Conservation (phyloP, 2,113 vertebrate genomes). For the Loxodonta africana region DNA sequence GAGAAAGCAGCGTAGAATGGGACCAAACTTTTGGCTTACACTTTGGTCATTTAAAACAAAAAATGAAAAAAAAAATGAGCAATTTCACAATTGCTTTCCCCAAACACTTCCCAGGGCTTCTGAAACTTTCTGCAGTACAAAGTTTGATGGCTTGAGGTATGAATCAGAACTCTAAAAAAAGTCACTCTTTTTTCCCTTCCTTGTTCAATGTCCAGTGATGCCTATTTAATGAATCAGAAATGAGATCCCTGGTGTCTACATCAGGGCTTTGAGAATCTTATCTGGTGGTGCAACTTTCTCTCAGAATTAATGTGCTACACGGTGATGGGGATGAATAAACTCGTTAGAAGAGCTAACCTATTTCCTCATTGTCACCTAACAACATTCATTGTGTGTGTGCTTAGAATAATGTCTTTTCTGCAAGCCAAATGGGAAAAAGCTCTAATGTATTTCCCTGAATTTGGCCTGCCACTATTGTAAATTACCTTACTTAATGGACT, state of each 20-base stretch:
- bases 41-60: conserved; percentile 49
- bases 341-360: conserved; percentile 19
- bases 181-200: neutral
- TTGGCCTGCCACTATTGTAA: conserved; percentile 80
- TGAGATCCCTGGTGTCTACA: conserved; percentile 14
- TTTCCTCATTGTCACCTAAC: conserved; percentile 73
- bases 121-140: neutral
- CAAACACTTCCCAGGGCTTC: neutral
- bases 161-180: neutral
- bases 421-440: conserved; percentile 71
- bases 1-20: neutral
- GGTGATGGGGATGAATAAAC: conserved; percentile 22
- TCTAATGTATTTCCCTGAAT: conserved; percentile 83
- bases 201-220: neutral
- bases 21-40: neutral
- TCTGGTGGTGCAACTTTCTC: neutral
- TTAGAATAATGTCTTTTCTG: conserved; percentile 80
- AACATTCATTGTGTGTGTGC: conserved; percentile 62
- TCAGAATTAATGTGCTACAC: neutral
- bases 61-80: neutral
- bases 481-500: conserved; percentile 88
- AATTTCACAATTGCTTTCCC: conserved; percentile 30
- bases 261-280: conserved; percentile 62
- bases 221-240: conserved; percentile 45
- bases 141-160: neutral